phyloP scores from a whole-genome alignment of 2,888 invertebrate genomes.

The Caenorhabditis wallacei region DNA sequence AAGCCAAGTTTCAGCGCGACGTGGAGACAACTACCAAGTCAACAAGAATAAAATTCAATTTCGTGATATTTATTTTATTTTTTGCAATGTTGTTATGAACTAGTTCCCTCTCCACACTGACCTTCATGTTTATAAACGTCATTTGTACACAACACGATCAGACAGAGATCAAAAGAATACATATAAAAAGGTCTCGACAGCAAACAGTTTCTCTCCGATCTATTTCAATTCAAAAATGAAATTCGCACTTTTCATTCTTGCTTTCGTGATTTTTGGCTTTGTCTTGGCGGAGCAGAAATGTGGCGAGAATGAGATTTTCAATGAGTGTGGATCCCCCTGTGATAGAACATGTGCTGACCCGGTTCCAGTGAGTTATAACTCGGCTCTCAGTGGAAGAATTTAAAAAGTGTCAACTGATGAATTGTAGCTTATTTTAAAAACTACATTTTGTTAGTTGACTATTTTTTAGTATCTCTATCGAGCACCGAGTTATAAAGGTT shows the following conservation, averaged over 20 bases:
- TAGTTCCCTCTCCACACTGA: not conserved
- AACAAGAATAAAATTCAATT: not conserved
- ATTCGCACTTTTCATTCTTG: not conserved
- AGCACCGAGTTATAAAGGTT: too few relatives aligned
- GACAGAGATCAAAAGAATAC: constrained; percentile 14
- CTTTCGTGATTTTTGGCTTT: not conserved
- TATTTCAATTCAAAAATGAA: constrained; percentile 14
- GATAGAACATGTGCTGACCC: constrained; percentile 41
- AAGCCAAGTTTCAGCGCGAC: not conserved
- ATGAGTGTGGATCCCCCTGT: constrained; percentile 43
- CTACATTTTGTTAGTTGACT: too few relatives aligned
- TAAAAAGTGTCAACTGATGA: not conserved
- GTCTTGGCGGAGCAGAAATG: not conserved
- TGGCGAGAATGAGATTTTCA: constrained; percentile 32
- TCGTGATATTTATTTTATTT: not conserved
- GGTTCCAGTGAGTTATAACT: constrained; percentile 20
- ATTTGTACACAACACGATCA: not conserved
- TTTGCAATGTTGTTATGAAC: not conserved
- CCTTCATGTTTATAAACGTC: too few relatives aligned
- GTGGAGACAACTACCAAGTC: constrained; percentile 13
- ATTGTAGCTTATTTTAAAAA: too few relatives aligned
- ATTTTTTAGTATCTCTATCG: too few relatives aligned
- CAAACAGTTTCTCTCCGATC: constrained; percentile 17
- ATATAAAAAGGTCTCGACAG: not conserved
- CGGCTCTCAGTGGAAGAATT: not conserved